A percentile compares a stretch with the other conserved stretches of the same genome.
These are phyloP conservation scores for Epistrophella euchroma DNA, from an alignment of 2,888 invertebrate species.

Conservation along the genomic window DNA sequence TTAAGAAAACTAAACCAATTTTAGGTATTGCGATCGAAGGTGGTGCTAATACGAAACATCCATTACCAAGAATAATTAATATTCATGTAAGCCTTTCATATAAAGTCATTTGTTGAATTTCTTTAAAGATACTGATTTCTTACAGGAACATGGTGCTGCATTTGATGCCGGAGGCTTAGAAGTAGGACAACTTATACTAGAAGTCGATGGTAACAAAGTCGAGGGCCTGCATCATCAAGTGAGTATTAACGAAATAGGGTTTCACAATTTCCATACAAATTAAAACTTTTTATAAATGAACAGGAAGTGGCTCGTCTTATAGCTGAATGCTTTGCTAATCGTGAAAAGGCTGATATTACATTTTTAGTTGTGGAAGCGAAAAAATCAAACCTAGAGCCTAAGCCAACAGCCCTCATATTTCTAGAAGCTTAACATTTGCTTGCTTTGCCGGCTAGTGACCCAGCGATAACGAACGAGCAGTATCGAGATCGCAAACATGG, in stretches of 20 bases:
- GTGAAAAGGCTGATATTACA: slow-evolving; percentile 94
- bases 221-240: slow-evolving; percentile 92
- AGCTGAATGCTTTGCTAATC: slow-evolving; percentile 96
- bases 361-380: slow-evolving; percentile 97
- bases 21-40: slow-evolving; percentile 99
- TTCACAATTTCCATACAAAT: not conserved
- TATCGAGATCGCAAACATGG: slow-evolving; percentile 80
- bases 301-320: slow-evolving; percentile 94
- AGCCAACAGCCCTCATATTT: slow-evolving; percentile 95
- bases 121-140: slow-evolving; percentile 49
- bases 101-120: not conserved
- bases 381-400: slow-evolving; percentile 95
- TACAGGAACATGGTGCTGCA: slow-evolving; percentile 96
- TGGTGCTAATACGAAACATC: slow-evolving; percentile 97
- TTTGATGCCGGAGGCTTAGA: slow-evolving; percentile 96
- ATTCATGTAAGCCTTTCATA: slow-evolving; percentile 91
- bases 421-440: slow-evolving; percentile 96
- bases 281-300: not conserved
- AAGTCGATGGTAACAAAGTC: slow-evolving; percentile 93
- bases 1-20: slow-evolving; percentile 96
- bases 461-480: slow-evolving; percentile 77
- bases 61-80: slow-evolving; percentile 96
- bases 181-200: slow-evolving; percentile 96
- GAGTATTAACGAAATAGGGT: slow-evolving; percentile 20
- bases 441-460: slow-evolving; percentile 92